Base-by-base conservation (phyloP, 2,888 invertebrate genomes). In the Lepidocyrtoides sp. region DNA sequence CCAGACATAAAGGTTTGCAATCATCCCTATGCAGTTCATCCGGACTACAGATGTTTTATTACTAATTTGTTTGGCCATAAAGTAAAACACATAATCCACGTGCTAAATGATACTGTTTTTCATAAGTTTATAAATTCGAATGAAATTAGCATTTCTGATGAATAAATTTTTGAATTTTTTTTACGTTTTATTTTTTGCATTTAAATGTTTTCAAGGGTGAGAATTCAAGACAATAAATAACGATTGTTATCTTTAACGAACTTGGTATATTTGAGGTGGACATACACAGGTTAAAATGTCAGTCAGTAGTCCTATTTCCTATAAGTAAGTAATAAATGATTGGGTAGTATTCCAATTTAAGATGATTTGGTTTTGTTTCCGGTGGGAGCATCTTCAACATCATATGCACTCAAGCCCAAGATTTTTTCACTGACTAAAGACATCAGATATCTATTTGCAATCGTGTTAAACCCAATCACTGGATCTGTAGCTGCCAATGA, bases 1-100 rank as follows among this genome's bases (percentile, higher is more conserved):
- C 85, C 84, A n/a, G 85, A 85, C 4, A 14, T 51, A 10, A 77
- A 85, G 12, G 81, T 81, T 0, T 90, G 90, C 57, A 90, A 90
- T 44, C 85, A 85, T 44, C 69, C 90, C 3, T 79, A 90, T 20
- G 85, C 82, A 26, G 41, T 90, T 7, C 51, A 75, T 32, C 23
- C 81, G 0, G 63, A 81, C 29, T 90, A 82, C 26, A 63, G 69
- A 29, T 90, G 90, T 32, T 69, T 69, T 23, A 57, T 57, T 1
- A 57, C 17, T 41, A 85, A 85, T 72, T 51, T 84, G 20, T 63
- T 51, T 51, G 36, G 79, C 17, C 29, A 23, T 29, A 81, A 81
- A n/a, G 41, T 69, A 17, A 88, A 79, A 48, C 20, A 51, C 0
- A 32, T 36, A 10, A 36, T 51, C 14, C 72, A 69, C 23, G 54